Conservation (phyloP, 2,888 invertebrate genomes). For the Spilosoma lubricipeda region DNA sequence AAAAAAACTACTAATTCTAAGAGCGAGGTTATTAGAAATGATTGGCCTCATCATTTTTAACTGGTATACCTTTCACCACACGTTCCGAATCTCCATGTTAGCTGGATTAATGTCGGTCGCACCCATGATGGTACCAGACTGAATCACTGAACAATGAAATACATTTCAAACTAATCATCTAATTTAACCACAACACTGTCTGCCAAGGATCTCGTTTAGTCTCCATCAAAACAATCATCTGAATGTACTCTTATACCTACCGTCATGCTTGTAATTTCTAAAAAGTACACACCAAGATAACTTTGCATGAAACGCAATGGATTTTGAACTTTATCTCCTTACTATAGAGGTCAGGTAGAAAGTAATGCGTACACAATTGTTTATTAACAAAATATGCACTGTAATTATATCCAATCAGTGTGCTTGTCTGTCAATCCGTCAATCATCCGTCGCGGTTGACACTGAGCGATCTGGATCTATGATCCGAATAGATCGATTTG, state of each 20-base stretch:
- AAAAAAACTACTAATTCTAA: too few species aligned
- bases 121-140: neutral
- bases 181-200: slow-evolving; percentile 30
- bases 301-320: neutral
- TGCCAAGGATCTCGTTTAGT: slow-evolving; percentile 40
- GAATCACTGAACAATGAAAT: slow-evolving; percentile 21
- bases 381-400: slow-evolving; percentile 78
- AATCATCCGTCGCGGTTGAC: slow-evolving; percentile 66
- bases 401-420: slow-evolving; percentile 84
- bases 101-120: neutral
- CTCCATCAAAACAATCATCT: slow-evolving; percentile 45
- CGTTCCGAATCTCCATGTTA: neutral
- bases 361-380: slow-evolving; percentile 50
- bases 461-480: slow-evolving; percentile 68
- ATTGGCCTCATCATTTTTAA: neutral
- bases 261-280: slow-evolving; percentile 41
- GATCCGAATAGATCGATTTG: slow-evolving; percentile 57
- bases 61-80: neutral
- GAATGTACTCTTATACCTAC: slow-evolving; percentile 33
- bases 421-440: slow-evolving; percentile 78
- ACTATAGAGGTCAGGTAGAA: neutral
- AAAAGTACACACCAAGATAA: slow-evolving; percentile 31
- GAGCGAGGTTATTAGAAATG: neutral
- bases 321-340: slow-evolving; percentile 31
- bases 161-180: slow-evolving; percentile 20